Conservation (phyloP, 2,113 vertebrate species). For the Crotalus viridis region DNA sequence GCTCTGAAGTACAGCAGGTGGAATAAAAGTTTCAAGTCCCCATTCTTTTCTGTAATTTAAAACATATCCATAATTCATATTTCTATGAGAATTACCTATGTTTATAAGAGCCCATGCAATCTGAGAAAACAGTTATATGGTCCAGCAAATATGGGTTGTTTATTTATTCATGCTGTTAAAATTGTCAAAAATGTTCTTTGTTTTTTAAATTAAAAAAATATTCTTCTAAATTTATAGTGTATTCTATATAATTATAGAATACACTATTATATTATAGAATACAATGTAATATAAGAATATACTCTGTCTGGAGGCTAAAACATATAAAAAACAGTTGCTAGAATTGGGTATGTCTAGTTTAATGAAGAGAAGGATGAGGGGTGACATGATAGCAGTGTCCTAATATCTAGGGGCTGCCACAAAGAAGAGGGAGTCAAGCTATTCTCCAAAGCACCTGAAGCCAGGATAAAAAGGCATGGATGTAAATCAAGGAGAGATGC, state of each 20-base stretch:
- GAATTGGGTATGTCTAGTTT: too few species aligned
- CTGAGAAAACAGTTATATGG: constrained; percentile 43
- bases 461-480: too few species aligned
- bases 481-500: too few species aligned
- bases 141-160: constrained; percentile 29
- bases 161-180: constrained; percentile 20
- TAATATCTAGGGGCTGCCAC: too few species aligned
- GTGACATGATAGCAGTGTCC: too few species aligned
- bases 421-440: too few species aligned
- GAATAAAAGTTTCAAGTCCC: constrained; percentile 95
- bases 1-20: constrained; percentile 95
- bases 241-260: background rate
- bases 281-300: background rate
- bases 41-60: constrained; percentile 92
- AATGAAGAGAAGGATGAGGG: too few species aligned
- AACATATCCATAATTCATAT: constrained; percentile 65
- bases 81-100: constrained; percentile 58
- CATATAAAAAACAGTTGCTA: too few species aligned
- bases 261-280: background rate
- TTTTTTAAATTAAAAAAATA: background rate
- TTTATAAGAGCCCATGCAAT: constrained; percentile 37
- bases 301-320: background rate
- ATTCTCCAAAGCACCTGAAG: too few species aligned
- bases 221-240: background rate
- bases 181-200: background rate